A percentile compares a stretch with the other conserved stretches of the same genome.
These are phyloP conservation scores for Oryzias melastigma DNA, from an alignment of 2,113 vertebrate genomes.

Conservation along the genomic window DNA sequence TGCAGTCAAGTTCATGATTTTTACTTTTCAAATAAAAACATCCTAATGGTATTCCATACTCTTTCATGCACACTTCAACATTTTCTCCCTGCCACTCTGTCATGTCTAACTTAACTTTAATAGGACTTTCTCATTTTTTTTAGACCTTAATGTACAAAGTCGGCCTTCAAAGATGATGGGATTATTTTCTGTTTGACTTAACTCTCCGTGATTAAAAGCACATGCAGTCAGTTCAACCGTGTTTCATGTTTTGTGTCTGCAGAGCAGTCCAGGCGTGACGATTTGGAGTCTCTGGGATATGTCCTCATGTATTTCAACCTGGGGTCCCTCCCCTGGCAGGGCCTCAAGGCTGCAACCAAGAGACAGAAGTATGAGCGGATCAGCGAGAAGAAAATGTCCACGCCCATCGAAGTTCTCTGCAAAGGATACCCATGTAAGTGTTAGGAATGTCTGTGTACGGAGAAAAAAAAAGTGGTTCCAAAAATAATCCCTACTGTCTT, in stretches of 20 bases:
- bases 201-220: too few species aligned
- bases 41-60: too few species aligned
- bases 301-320: slow-evolving; percentile 99
- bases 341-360: slow-evolving; percentile 96
- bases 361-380: slow-evolving; percentile 98
- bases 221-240: neutral
- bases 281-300: slow-evolving; percentile 94
- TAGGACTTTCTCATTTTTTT: too few species aligned
- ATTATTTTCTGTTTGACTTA: neutral
- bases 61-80: too few species aligned
- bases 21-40: too few species aligned
- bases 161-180: too few species aligned
- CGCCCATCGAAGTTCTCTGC: slow-evolving; percentile 95
- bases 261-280: slow-evolving; percentile 96
- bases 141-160: too few species aligned
- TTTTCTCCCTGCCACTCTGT: too few species aligned
- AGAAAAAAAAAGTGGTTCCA: neutral
- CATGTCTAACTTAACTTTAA: too few species aligned
- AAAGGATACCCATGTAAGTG: slow-evolving; percentile 98
- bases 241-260: slow-evolving; percentile 20
- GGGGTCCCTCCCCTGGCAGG: slow-evolving; percentile 97
- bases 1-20: too few species aligned
- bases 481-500: neutral
- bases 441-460: neutral
- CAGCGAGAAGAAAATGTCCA: slow-evolving; percentile 99